Base-by-base conservation (phyloP, 2,888 invertebrate genomes). In the Napeogenes inachia region DNA sequence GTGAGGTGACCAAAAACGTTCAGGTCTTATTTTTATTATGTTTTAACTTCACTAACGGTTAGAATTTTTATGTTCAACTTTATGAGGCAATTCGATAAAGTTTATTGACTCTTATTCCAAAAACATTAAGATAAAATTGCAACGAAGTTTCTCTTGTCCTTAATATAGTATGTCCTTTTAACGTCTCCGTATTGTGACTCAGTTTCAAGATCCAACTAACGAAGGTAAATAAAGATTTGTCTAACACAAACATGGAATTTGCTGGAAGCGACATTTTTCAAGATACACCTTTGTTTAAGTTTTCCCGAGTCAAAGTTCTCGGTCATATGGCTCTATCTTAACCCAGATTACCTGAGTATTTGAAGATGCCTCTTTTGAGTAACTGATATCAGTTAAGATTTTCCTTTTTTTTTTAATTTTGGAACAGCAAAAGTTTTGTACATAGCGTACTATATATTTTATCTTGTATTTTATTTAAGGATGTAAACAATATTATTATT, bases 61-160 rank as follows among this genome's bases (percentile, higher is more conserved):
- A 73, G 74, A 79, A 79, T 82, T 80, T 81, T 83, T 79, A 82
- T 78, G 71, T 60, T 47, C 32, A 57, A 68, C 62, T 72, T 71
- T 71, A 71, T 71, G 56, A 53, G 54, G 63, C 65, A 59, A 63
- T 67, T 65, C 60, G 61, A 56, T 60, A 56, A 30, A 32, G 42
- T 46, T 32, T 60, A 57, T 13, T 54, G 53, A n/a, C 53, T 50
- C 54, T 59, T 66, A 59, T 50, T 21, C 54, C 33, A 6, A 13
- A 13, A n/a, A 8, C 42, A 54, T 59, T 54, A 54, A 54, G 54
- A 45, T 30, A n/a, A 54, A 32, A 45, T 38, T 54, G 10, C 32
- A 45, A 54, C 54, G 54, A 32, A 54, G n/a, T 54, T 59, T 53
- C 21, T 21, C 21, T 21, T n/a, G 21, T 35, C 4, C n/a, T 32